Percentiles rank a stretch among this genome's conserved stretches.
phyloP scores from a whole-genome alignment of 2,888 invertebrate genomes.

The Steinernema carpocapsae region DNA sequence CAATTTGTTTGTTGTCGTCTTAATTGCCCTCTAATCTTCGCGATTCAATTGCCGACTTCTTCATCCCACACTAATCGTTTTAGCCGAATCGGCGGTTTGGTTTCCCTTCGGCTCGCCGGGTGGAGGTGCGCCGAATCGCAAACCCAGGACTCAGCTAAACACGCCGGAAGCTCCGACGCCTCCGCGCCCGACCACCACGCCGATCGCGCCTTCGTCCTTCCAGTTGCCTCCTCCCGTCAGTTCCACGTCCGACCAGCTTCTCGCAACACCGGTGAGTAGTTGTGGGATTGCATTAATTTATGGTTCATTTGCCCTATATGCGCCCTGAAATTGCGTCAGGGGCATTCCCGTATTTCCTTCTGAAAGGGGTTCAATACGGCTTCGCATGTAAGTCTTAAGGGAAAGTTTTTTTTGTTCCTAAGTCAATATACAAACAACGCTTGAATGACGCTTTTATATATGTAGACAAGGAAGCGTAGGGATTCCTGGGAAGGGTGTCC shows the following conservation, averaged over 20 bases:
- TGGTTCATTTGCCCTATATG: not conserved
- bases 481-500: too few species aligned
- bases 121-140: constrained; percentile 26
- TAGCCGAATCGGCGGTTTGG: constrained; percentile 25
- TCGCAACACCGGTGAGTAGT: too few species aligned
- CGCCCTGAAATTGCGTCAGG: too few species aligned
- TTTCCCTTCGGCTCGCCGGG: constrained; percentile 21
- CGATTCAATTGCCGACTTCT: not conserved
- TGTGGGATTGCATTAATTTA: not conserved
- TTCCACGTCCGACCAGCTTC: too few species aligned
- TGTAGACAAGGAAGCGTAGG: too few species aligned
- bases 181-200: not conserved
- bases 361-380: too few species aligned
- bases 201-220: not conserved
- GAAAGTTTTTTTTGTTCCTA: too few species aligned
- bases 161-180: constrained; percentile 7
- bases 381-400: too few species aligned
- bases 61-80: not conserved
- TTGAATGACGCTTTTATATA: too few species aligned
- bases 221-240: too few species aligned
- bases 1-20: constrained; percentile 29
- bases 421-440: too few species aligned
- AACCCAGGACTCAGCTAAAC: constrained; percentile 2
- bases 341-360: too few species aligned
- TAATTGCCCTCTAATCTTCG: constrained; percentile 10